phyloP scores from a whole-genome alignment of 2,797 vertebrate species.

The Basileuterus tristriatus region DNA sequence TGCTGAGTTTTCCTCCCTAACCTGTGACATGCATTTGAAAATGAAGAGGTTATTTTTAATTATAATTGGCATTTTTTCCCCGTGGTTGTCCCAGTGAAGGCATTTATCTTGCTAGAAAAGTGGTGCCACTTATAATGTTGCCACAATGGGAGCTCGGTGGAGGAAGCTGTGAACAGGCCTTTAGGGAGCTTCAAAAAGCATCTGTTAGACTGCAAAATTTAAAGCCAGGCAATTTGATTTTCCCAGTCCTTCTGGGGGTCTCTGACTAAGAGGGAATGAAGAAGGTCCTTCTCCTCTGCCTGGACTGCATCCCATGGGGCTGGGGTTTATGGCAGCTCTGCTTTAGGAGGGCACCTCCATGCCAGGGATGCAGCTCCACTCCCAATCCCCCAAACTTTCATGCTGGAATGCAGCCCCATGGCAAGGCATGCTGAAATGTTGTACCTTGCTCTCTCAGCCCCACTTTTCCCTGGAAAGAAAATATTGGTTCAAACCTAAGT shows the following conservation, averaged over 20 bases:
- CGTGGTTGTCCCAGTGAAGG: neutral
- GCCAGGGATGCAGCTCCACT: neutral
- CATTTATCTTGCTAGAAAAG: neutral
- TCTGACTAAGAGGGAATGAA: neutral
- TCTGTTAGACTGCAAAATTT: neutral
- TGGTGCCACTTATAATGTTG: neutral
- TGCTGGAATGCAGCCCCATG: neutral
- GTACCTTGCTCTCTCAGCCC: neutral
- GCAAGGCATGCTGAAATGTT: neutral
- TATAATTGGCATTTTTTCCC: neutral
- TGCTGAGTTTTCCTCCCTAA: neutral
- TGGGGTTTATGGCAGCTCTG: neutral
- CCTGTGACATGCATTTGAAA: neutral
- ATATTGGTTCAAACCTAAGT: neutral
- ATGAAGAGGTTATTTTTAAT: constrained; percentile 18
- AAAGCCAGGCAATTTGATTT: neutral
- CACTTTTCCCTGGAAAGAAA: neutral
- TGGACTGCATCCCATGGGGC: fast-evolving
- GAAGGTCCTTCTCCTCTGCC: neutral
- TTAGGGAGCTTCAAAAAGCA: neutral
- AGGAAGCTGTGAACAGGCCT: neutral
- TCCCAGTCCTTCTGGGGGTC: neutral
- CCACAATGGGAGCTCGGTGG: neutral
- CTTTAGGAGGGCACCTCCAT: neutral
- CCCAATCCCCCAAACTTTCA: neutral